A percentile compares a stretch with the other conserved stretches of the same genome.
phyloP scores from a whole-genome alignment of 2,113 vertebrate species.

The Triplophysa tibetana region DNA sequence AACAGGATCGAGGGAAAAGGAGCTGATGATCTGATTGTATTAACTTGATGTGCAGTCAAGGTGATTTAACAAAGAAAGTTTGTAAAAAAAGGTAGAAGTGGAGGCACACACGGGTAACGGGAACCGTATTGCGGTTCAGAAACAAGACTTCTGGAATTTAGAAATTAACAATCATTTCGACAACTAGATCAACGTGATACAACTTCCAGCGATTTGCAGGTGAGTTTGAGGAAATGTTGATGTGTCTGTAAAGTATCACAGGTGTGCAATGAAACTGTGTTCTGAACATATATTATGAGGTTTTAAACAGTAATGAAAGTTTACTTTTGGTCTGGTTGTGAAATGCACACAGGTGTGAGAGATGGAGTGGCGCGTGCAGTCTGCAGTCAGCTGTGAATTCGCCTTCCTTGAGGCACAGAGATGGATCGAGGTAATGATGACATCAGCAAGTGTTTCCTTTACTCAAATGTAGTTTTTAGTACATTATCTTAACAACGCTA shows the following conservation, averaged over 20 bases:
- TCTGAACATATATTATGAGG: background rate
- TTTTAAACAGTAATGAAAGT: background rate
- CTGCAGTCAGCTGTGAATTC: constrained; percentile 75
- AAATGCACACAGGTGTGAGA: constrained; percentile 15
- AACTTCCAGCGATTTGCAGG: background rate
- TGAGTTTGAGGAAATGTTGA: constrained; percentile 8
- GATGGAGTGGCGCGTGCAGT: constrained; percentile 84
- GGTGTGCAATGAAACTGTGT: background rate
- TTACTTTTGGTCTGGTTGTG: background rate
- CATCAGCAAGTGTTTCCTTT: background rate
- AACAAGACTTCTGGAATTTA: background rate
- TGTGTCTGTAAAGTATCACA: background rate
- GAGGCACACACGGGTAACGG: background rate
- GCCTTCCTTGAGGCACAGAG: constrained; percentile 86
- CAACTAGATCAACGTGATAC: background rate
- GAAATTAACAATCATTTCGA: background rate
- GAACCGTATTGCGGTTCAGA: background rate
- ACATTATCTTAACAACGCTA: background rate
- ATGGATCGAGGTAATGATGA: constrained; percentile 85
- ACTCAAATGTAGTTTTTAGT: too few relatives aligned
- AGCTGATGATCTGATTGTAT: background rate
- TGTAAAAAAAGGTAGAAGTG: background rate
- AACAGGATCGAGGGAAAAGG: background rate
- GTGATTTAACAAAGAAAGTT: background rate
- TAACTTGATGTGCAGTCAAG: background rate